Conservation (phyloP, 2,888 invertebrate genomes). For the Zonitis immaculata region DNA sequence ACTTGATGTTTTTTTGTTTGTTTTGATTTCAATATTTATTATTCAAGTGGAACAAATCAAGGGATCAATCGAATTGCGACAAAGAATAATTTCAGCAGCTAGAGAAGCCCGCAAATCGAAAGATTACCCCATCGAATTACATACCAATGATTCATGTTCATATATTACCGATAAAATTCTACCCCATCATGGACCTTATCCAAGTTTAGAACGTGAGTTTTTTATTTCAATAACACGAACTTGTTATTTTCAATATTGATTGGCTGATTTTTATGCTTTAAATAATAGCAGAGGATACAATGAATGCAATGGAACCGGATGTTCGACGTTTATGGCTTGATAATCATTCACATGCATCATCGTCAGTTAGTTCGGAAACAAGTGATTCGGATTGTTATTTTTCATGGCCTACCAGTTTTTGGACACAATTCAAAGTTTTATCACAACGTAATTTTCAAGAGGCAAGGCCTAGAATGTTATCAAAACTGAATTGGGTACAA, state of each 20-base stretch:
- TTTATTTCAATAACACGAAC: no score
- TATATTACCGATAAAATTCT: constrained; percentile 41
- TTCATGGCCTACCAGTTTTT: constrained; percentile 70
- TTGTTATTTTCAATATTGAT: no score
- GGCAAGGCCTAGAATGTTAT: constrained; percentile 69
- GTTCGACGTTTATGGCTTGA: constrained; percentile 65
- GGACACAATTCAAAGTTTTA: constrained; percentile 72
- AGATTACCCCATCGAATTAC: constrained; percentile 56
- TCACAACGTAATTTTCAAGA: constrained; percentile 72
- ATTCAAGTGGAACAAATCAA: constrained; percentile 70
- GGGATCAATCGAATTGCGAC: constrained; percentile 61
- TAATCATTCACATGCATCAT: constrained; percentile 64
- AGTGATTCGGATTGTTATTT: constrained; percentile 59
- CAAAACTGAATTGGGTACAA: constrained; percentile 72
- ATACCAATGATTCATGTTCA: constrained; percentile 41
- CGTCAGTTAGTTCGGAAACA: constrained; percentile 58
- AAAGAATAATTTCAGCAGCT: constrained; percentile 63
- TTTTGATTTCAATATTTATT: no score
- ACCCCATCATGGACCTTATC: constrained; percentile 40
- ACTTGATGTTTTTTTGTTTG: no score
- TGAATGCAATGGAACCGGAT: constrained; percentile 54
- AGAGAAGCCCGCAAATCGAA: constrained; percentile 57
- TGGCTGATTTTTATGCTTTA: no score
- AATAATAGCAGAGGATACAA: constrained; percentile 47
- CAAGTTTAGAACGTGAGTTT: constrained; percentile 45